Evolutionary conservation across 2,113 vertebrate species (phyloP).

Genomic region (Theristicus caerulescens): DNA sequence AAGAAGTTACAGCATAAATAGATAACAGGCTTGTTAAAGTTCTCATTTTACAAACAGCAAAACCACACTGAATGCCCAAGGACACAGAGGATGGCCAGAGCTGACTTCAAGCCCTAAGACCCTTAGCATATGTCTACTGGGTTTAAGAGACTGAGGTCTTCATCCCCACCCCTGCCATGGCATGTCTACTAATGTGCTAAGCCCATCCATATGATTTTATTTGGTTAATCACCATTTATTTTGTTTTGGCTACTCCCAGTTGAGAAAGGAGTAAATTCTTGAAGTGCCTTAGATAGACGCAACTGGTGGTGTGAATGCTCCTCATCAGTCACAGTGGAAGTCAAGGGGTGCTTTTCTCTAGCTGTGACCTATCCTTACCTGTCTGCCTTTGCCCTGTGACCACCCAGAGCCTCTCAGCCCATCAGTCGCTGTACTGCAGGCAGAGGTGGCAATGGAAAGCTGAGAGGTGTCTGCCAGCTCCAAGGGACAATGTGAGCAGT

Average conservation of each 20-base stretch:
- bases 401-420: neutral
- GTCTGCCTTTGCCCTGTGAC: neutral
- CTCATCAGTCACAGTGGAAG: neutral
- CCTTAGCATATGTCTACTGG: neutral
- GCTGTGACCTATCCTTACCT: neutral
- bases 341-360: neutral
- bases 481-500: neutral
- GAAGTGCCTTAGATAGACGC: neutral
- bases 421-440: neutral
- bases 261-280: neutral
- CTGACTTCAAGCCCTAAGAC: neutral
- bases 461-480: neutral
- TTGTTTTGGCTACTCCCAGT: neutral
- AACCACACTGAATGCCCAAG: neutral
- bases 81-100: neutral
- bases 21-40: neutral
- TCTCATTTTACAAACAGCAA: neutral
- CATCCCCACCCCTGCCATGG: neutral
- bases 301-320: neutral
- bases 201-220: neutral
- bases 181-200: neutral
- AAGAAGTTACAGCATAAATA: neutral
- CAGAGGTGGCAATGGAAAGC: neutral
- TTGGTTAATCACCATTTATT: neutral
- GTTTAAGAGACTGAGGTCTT: neutral